Evolutionary conservation across 1,140 invertebrate species (phyloP).

Genomic region (Hypsibius dujardini): DNA sequence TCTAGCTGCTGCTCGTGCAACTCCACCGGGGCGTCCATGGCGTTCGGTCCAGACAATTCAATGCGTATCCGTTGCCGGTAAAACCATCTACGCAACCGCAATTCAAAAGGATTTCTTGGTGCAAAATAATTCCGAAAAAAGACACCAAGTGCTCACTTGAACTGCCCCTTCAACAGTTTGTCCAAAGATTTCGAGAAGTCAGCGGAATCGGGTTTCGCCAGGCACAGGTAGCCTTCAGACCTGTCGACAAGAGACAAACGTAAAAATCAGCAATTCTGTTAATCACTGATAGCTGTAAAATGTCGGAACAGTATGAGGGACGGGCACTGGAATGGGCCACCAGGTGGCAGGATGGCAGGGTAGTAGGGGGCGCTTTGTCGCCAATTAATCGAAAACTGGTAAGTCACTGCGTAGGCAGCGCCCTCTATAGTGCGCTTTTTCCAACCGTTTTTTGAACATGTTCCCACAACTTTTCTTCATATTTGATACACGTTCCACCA

Average conservation of each 20-base stretch:
- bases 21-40: conserved; percentile 43
- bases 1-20: conserved; percentile 46
- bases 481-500: no score
- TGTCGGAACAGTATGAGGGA: background rate
- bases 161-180: conserved; percentile 46
- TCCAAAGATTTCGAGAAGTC: conserved; percentile 51
- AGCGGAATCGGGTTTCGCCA: conserved; percentile 53
- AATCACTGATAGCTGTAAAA: background rate
- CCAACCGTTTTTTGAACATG: no score
- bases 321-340: no score
- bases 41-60: conserved; percentile 49
- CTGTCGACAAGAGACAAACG: conserved; percentile 31
- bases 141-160: conserved; percentile 26
- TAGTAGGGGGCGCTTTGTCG: no score
- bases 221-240: conserved; percentile 78
- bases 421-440: no score
- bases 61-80: conserved; percentile 68
- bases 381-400: no score
- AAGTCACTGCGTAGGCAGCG: no score
- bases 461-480: no score
- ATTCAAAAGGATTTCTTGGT: no score
- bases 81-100: conserved; percentile 44
- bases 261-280: no score
- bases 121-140: no score
- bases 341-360: no score